A percentile compares a stretch with the other conserved stretches of the same genome.
Evolutionary conservation across 2,888 invertebrate species (phyloP).

Genomic region (Pemphredon lugubris): DNA sequence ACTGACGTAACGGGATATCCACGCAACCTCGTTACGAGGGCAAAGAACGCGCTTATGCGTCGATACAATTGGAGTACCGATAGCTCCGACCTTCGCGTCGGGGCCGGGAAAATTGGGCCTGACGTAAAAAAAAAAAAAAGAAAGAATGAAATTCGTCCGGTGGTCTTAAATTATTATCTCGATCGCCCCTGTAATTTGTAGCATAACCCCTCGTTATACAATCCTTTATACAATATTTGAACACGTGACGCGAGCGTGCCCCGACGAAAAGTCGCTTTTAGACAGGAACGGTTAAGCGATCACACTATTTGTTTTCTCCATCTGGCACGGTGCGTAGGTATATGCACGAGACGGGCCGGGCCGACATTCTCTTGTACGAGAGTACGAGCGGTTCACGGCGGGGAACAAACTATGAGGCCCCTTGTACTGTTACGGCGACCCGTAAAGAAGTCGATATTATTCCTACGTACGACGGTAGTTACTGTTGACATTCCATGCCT

Average conservation of each 20-base stretch:
- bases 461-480: constrained; percentile 60
- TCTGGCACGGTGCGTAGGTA: constrained; percentile 51
- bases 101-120: too few relatives aligned
- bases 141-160: too few relatives aligned
- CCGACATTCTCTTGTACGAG: constrained; percentile 42
- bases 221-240: constrained; percentile 52
- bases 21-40: too few relatives aligned
- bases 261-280: constrained; percentile 49
- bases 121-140: too few relatives aligned
- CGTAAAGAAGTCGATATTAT: constrained; percentile 65
- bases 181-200: neutral
- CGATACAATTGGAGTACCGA: too few relatives aligned
- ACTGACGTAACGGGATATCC: too few relatives aligned
- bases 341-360: constrained; percentile 31
- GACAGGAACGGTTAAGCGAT: constrained; percentile 62
- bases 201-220: constrained; percentile 23
- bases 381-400: constrained; percentile 49
- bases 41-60: too few relatives aligned
- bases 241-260: constrained; percentile 57
- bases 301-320: constrained; percentile 62
- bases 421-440: constrained; percentile 56
- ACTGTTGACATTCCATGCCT: constrained; percentile 60
- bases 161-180: constrained; percentile 5
- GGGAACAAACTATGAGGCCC: constrained; percentile 44
- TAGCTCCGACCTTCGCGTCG: too few relatives aligned